A percentile compares a stretch with the other conserved stretches of the same genome.
Evolutionary conservation across 2,888 invertebrate species (phyloP).

Genomic region (Campopleginae sp.): DNA sequence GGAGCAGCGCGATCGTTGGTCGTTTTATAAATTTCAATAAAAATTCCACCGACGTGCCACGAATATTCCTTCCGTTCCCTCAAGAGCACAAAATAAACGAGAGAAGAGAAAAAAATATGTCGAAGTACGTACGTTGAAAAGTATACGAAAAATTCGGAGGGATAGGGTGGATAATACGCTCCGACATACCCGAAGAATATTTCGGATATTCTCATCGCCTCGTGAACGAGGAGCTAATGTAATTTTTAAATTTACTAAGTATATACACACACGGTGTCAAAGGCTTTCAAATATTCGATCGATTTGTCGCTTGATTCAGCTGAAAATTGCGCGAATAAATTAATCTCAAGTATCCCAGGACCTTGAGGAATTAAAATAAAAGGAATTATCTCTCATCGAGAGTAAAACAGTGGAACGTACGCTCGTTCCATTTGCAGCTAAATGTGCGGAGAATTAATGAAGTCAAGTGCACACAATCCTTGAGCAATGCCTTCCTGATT

Average conservation of each 20-base stretch:
- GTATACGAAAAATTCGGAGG: slow-evolving; percentile 51
- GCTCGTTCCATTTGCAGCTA: not conserved
- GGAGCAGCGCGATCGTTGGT: slow-evolving; percentile 5
- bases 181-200: slow-evolving; percentile 26
- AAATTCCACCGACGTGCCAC: slow-evolving; percentile 65
- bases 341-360: not conserved
- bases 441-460: not conserved
- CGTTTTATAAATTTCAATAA: slow-evolving; percentile 61
- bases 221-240: not conserved
- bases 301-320: not conserved
- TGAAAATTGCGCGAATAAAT: not conserved
- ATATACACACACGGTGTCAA: not conserved
- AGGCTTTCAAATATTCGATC: not conserved
- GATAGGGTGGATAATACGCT: slow-evolving; percentile 47
- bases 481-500: slow-evolving; percentile 31
- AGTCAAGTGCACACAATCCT: slow-evolving; percentile 22
- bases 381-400: not conserved
- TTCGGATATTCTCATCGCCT: slow-evolving; percentile 22
- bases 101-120: slow-evolving; percentile 41
- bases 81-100: slow-evolving; percentile 43
- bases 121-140: slow-evolving; percentile 35
- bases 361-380: not conserved
- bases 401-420: no score
- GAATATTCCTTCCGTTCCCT: slow-evolving; percentile 52
- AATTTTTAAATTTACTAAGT: slow-evolving; percentile 18